Base-by-base conservation (phyloP, 2,797 vertebrate species). In the Lerista edwardsae region DNA sequence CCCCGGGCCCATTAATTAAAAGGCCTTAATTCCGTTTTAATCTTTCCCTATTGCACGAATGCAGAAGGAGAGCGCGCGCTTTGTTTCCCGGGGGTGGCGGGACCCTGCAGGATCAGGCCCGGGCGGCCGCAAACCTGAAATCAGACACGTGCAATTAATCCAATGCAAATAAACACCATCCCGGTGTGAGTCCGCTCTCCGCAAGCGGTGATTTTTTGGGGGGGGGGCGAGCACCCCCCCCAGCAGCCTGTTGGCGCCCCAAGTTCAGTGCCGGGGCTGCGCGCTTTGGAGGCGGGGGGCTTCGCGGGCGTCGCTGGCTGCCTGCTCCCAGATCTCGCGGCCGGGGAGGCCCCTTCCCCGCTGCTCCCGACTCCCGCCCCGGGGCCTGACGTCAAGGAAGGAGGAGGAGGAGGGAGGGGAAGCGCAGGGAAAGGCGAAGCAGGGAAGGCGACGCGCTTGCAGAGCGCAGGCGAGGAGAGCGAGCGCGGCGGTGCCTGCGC, bases 331-430 rank as follows among this genome's bases (percentile, higher is more conserved):
- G 6, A 80, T 72, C 6, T 64, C 65, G 75, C 17, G 15, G 81
- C 23, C n/a, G 55, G 73, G 29, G 64, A 31, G 68, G 3, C 3
- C 29, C 47, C 44, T 6, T 31, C 84, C 86, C 47, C 84, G 84
- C 81, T 86, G 90, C 88, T 88, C 84, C 90, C 19, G 29, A 3
- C 82, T 51, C 41, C 59, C 83, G 75, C 84, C 85, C 91, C 39
- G 39, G 75, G 47, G 61, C 81, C 84, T 94, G 93, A 93, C 94
- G 94, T 94, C 94, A 93, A 80, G 89, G 86, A 73, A 73, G 84
- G 88, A 85, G 55, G 55, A 36, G 65, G 23, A 68, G 88, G 82
- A 79, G 83, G 91, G 81, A 87, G 84, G 83, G 34, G 64, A 75
- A 51, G 80, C 71, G 59, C 47, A 84, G 47, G 29, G 69, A 19